These are phyloP conservation scores for Panagrolaimus sp. DNA, from an alignment of 1,140 invertebrate species.

Conservation along the genomic window DNA sequence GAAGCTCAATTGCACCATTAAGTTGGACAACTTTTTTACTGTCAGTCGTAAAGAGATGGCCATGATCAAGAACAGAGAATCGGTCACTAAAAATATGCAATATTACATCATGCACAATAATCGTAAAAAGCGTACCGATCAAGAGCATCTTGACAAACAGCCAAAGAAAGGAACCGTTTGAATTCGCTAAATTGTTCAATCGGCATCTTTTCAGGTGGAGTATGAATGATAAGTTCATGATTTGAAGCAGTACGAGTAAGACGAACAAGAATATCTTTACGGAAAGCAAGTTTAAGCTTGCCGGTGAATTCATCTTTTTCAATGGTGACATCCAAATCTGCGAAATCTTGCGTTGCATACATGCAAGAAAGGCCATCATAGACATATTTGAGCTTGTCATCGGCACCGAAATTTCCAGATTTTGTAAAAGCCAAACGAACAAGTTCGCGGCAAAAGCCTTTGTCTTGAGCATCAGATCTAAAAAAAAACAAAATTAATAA, in stretches of 20 bases:
- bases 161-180: conserved; percentile 1
- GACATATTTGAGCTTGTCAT: neutral
- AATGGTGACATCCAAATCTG: neutral
- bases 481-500: neutral
- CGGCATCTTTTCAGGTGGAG: neutral
- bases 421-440: neutral
- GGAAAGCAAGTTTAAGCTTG: neutral
- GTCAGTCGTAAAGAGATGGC: neutral
- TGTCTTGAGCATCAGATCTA: neutral
- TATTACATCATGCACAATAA: neutral
- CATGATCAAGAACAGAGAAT: neutral
- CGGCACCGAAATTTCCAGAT: neutral
- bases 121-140: neutral
- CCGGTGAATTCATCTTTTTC: neutral
- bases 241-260: neutral
- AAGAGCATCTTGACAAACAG: neutral
- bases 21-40: neutral
- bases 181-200: conserved; percentile 3
- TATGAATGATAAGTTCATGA: neutral
- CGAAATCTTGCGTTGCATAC: neutral
- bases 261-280: neutral
- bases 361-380: neutral
- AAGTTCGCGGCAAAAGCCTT: neutral
- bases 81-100: neutral
- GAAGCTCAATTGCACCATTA: neutral